Evolutionary conservation across 64 coral and sea anemone species (phyloP).

Genomic region (Porites australiensis): DNA sequence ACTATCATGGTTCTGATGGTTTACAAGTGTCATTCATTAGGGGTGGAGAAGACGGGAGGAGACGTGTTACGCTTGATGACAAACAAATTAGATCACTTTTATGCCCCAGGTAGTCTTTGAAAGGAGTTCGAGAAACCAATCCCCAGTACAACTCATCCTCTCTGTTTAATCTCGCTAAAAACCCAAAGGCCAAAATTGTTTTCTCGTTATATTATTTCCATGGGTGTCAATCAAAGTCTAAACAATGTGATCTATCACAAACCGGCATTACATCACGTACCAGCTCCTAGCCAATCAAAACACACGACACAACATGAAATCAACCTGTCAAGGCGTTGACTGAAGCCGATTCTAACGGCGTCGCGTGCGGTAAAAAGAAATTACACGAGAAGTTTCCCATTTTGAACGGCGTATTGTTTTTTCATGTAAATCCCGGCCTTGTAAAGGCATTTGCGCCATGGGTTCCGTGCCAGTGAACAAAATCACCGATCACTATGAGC

Average conservation of each 20-base stretch:
- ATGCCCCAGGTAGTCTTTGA: background rate
- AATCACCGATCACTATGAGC: conserved; percentile 87
- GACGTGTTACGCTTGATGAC: too few relatives aligned
- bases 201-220: background rate
- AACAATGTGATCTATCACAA: background rate
- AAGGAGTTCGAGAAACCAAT: background rate
- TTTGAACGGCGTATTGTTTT: background rate
- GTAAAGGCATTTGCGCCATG: conserved; percentile 37
- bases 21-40: too few relatives aligned
- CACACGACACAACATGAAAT: background rate
- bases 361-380: background rate
- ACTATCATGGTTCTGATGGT: too few relatives aligned
- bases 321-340: conserved; percentile 35
- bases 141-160: too few relatives aligned
- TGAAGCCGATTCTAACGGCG: background rate
- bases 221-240: background rate
- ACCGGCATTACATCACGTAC: conserved; percentile 10
- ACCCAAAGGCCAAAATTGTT: background rate
- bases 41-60: too few relatives aligned
- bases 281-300: conserved; percentile 11
- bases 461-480: conserved; percentile 84
- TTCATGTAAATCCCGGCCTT: background rate
- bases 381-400: background rate
- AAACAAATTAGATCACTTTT: too few relatives aligned
- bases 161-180: background rate